A percentile compares a stretch with the other conserved stretches of the same genome.
These are phyloP conservation scores for Sialis lutaria DNA, from an alignment of 2,888 invertebrate species.

Conservation along the genomic window DNA sequence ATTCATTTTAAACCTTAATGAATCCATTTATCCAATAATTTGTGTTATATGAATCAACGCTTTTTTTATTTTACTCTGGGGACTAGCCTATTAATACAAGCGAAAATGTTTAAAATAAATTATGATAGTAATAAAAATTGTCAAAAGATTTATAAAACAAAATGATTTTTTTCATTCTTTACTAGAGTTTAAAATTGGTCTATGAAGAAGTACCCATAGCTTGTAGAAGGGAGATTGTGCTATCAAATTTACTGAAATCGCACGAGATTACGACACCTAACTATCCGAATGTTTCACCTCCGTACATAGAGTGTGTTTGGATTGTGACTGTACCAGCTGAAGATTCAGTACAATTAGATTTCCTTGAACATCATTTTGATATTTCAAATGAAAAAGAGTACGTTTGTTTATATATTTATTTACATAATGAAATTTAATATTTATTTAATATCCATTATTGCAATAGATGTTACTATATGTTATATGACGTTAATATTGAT, in stretches of 20 bases:
- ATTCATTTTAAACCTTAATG: too few species aligned
- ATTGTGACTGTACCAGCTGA: slow-evolving; percentile 52
- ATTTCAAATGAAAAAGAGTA: slow-evolving; percentile 29
- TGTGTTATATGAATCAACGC: too few species aligned
- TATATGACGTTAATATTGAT: too few species aligned
- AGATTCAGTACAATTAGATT: slow-evolving; percentile 57
- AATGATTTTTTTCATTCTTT: neutral
- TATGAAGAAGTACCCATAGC: slow-evolving; percentile 43
- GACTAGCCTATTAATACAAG: too few species aligned
- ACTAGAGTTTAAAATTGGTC: slow-evolving; percentile 7
- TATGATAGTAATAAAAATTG: too few species aligned
- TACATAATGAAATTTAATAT: too few species aligned
- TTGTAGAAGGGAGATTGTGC: slow-evolving; percentile 50
- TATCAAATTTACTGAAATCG: slow-evolving; percentile 29
- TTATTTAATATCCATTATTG: too few species aligned
- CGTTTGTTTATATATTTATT: slow-evolving; percentile 8
- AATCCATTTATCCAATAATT: too few species aligned
- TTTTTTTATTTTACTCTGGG: too few species aligned
- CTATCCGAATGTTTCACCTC: slow-evolving; percentile 62
- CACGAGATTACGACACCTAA: slow-evolving; percentile 56
- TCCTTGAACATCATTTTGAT: slow-evolving; percentile 56
- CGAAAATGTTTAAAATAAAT: too few species aligned
- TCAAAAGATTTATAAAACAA: neutral
- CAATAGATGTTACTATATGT: too few species aligned
- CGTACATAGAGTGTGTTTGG: slow-evolving; percentile 75